Base-by-base conservation (phyloP, 2,888 invertebrate species). In the Apamea crenata region DNA sequence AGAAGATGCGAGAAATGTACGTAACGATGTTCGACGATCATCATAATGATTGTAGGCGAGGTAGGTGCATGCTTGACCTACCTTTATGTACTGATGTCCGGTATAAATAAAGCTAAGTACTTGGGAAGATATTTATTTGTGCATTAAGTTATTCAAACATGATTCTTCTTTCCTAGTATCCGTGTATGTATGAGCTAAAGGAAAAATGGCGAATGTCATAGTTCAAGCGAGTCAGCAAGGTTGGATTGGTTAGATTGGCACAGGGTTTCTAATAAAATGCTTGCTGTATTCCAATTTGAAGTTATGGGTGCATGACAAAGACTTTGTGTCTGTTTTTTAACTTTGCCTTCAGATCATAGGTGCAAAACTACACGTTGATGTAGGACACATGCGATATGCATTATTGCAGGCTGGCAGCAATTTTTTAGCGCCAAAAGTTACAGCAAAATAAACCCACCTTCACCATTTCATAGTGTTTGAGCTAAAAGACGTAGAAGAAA, bases 1-100 rank as follows among this genome's bases (percentile, higher is more conserved):
- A 88, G 76, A 75, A 75, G 65, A 75, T 79, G 74, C 32, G 50
- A 83, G 77, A 68, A 70, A 82, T 82, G 73, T 86, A 40, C 21
- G 25, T 68, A 81, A 78, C 73, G 36, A 71, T 47, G 63, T 63
- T 65, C 40, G 25, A 53, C 7, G n/a, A 50, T 75, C 29, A 69
- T 44, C 32, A 18, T 74, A 74, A 59, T 61, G 40, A 53, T 47
- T 32, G 10, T 21, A 53, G 5, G 8, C 18, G 50, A 10, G 12
- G 4, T 79, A 61, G 53, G 56, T 83, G 47, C n/a, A 56, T 47
- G 69, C 36, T 36, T 68, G 61, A 56, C 66, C 36, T 79, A 63
- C 25, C 53, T 47, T 29, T 36, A 36, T n/a, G 50, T 53, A 32
- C 21, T n/a, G 7, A 73, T 59, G 18, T 25, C 40, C 18, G 7